Evolutionary conservation across 2,113 vertebrate genomes (phyloP).

Genomic region (Tupaia tana): DNA sequence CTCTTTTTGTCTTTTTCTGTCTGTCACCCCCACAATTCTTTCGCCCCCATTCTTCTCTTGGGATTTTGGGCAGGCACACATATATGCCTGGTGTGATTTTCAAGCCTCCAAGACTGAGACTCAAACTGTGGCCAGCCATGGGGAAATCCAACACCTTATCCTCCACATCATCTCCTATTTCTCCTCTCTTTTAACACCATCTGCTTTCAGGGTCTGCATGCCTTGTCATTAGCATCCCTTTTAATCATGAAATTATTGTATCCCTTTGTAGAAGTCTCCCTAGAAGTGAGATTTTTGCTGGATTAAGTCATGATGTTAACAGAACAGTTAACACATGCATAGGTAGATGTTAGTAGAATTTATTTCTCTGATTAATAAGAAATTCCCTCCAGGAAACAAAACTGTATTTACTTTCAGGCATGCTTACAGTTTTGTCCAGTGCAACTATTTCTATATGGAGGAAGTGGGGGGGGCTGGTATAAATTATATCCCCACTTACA

Average conservation of each 20-base stretch:
- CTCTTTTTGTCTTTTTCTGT: too few species aligned
- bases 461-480: neutral
- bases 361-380: constrained; percentile 45
- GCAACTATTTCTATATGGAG: neutral
- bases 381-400: neutral
- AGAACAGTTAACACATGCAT: neutral
- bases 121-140: too few species aligned
- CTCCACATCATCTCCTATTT: neutral
- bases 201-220: neutral
- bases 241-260: too few species aligned
- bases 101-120: too few species aligned
- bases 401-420: neutral
- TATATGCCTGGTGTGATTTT: too few species aligned
- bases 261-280: neutral
- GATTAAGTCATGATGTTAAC: neutral
- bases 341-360: neutral
- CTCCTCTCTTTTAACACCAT: neutral
- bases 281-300: neutral
- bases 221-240: neutral
- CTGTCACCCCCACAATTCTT: too few species aligned
- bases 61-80: too few species aligned
- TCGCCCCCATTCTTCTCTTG: too few species aligned
- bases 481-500: neutral
- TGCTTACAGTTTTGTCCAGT: neutral
- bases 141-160: too few species aligned